These are phyloP conservation scores for Belonocnema kinseyi DNA, from an alignment of 1,140 invertebrate species.

Conservation along the genomic window DNA sequence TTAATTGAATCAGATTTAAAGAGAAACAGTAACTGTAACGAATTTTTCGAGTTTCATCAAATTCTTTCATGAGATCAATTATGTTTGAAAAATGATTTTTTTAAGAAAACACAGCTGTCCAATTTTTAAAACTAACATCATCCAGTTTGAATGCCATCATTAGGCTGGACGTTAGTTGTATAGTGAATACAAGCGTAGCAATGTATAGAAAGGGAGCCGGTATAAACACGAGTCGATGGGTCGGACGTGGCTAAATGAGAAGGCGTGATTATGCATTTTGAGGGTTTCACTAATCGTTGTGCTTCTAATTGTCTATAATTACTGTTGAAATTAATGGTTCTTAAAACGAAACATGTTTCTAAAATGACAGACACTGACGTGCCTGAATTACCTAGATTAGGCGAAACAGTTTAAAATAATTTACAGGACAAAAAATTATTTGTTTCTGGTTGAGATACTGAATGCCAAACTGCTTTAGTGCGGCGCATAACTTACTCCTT, in stretches of 20 bases:
- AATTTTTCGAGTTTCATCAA: no score
- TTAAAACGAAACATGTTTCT: conserved; percentile 43
- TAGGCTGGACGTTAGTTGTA: not conserved
- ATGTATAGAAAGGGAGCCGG: not conserved
- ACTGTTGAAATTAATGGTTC: conserved; percentile 49
- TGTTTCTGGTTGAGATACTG: not conserved
- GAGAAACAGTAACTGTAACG: no score
- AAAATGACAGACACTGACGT: conserved; percentile 41
- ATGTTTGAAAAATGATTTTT: not conserved
- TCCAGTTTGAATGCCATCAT: conserved; percentile 13
- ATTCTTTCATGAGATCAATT: not conserved
- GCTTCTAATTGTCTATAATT: conserved; percentile 62
- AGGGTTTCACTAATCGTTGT: conserved; percentile 55
- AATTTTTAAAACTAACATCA: conserved; percentile 15
- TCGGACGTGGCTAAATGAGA: conserved; percentile 49
- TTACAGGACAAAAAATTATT: not conserved
- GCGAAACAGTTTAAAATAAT: not conserved
- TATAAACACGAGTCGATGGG: conserved; percentile 39
- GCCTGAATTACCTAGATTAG: conserved; percentile 32
- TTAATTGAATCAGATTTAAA: no score
- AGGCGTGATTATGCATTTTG: conserved; percentile 57
- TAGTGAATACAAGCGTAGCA: not conserved
- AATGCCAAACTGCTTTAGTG: no score
- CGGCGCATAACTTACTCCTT: no score
- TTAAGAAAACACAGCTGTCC: not conserved